phyloP scores from a whole-genome alignment of 2,113 vertebrate species.

The Aleadryas rufinucha region DNA sequence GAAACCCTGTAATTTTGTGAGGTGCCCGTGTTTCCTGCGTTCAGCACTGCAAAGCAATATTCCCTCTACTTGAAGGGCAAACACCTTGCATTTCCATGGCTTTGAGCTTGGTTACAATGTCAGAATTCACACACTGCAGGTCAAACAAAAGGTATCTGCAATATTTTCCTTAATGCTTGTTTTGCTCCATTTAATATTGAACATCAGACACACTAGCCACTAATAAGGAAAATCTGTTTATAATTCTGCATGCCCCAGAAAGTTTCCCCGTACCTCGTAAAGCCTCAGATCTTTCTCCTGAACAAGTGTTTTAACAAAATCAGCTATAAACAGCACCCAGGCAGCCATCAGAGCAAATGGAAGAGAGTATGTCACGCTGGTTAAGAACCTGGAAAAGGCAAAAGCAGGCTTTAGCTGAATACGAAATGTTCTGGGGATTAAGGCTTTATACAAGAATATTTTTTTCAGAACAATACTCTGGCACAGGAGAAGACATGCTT shows the following conservation, averaged over 20 bases:
- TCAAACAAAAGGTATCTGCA: neutral
- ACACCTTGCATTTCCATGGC: neutral
- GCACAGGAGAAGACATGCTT: neutral
- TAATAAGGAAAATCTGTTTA: conserved; percentile 25
- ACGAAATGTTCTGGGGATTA: neutral
- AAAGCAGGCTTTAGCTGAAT: conserved; percentile 33
- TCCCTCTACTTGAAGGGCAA: neutral
- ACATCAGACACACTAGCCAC: neutral
- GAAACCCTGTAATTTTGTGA: conserved; percentile 4
- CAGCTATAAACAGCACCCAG: conserved; percentile 93
- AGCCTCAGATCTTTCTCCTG: conserved; percentile 94
- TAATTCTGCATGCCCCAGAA: conserved; percentile 7
- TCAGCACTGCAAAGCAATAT: neutral
- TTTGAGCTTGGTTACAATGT: neutral
- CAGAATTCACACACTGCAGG: neutral
- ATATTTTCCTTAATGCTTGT: conserved; percentile 12
- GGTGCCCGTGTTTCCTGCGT: neutral
- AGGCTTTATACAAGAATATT: neutral
- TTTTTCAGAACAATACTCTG: conserved; percentile 16
- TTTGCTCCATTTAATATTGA: neutral
- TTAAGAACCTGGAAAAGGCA: conserved; percentile 84
- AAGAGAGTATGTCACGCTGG: conserved; percentile 89
- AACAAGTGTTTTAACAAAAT: conserved; percentile 95
- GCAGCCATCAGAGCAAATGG: conserved; percentile 92
- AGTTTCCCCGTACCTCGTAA: conserved; percentile 83